Evolutionary conservation across 2,113 vertebrate genomes (phyloP), one percentile per base, ranked within the genome.

Genomic region (Sterrhoptilus dennistouni): DNA sequence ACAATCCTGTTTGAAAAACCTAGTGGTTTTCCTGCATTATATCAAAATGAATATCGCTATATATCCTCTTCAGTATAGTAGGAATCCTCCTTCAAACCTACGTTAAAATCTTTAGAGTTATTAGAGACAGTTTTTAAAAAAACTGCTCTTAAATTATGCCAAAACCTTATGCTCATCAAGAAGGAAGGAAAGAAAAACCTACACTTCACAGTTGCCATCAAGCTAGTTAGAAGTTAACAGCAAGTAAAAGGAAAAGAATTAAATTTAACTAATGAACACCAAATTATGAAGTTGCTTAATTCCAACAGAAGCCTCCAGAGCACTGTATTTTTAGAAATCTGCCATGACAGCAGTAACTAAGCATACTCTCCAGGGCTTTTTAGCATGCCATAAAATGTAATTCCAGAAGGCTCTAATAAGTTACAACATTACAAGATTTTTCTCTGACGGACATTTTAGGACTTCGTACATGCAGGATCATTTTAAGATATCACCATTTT

Each of bases 311-410:
- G 77, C 57, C 83, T 92, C 91, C 83, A 94, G 87, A 95, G 93
- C 68, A 83, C 68, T 4, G 15, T 80, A 88, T 96, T 92, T 96
- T 91, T 69, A 92, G 93, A 87, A 93, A 65, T 21, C 91, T 93
- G 69, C 81, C 87, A 87, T 86, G 92, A 89, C 91, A 93, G 90
- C 94, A 94, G 64, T 87, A 96, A 92, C 93, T 91, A 95, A 92
- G 94, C 87, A 63, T 66, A 83, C 75, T 77, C 89, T 83, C 65
- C 81, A 89, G 63, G 91, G 90, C 64, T 95, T 94, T 94, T 68
- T 19, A 87, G 57, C n/a, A 94, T 90, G 75, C 75, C 49, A 70
- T 85, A 87, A 96, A 92, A 83, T 19, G 19, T 79, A 94, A 90
- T 83, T 95, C 95, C 83, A 94, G 89, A 94, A 92, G 80, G 64